Base-by-base conservation (phyloP, 2,888 invertebrate genomes). In the Elmis aenea region DNA sequence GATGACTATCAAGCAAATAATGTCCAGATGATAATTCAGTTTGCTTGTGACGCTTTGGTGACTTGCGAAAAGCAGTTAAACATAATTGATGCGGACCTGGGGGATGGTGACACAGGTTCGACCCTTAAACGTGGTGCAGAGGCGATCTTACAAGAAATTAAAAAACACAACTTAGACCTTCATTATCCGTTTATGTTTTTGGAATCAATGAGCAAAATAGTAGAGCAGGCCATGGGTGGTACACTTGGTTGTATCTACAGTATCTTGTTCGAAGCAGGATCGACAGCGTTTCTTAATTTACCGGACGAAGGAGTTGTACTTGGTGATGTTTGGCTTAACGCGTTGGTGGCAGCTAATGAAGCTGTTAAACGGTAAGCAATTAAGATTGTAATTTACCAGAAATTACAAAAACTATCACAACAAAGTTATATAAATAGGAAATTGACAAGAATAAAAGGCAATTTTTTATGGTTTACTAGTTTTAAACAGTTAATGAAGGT, bases 201-300 rank as follows among this genome's bases (percentile, higher is more conserved):
- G 23, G 54, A 58, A 35, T 48, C 51, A 13, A 33, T 68, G 24
- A 76, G 80, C 0, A 73, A 74, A 45, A 69, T 82, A 3, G 78
- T 82, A 0, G 85, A 86, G 58, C 74, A 73, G 10, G 69, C 71
- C 26, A 83, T 88, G 77, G 87, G 86, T 1, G 88, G 90, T 1
- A 81, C 85, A 0, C 81, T 85, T 0, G 89, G 89, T 1, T 88
- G 83, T 1, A 71, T 90, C 25, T 89, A 88, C 68, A 80, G 84
- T 41, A 69, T 90, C 42, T 76, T 87, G 39, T 75, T 90, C 38
- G 76, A 84, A 2, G 77, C 81, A 0, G 79, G 78, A 0, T 75
- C 78, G 0, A 71, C 71, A 27, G 64, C 70, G 26, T 66, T 77
- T 30, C 58, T 67, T 15, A 54, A 57, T 66, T 70, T 52, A 31